phyloP scores from a whole-genome alignment of 2,113 vertebrate species.

The Gulo gulo region DNA sequence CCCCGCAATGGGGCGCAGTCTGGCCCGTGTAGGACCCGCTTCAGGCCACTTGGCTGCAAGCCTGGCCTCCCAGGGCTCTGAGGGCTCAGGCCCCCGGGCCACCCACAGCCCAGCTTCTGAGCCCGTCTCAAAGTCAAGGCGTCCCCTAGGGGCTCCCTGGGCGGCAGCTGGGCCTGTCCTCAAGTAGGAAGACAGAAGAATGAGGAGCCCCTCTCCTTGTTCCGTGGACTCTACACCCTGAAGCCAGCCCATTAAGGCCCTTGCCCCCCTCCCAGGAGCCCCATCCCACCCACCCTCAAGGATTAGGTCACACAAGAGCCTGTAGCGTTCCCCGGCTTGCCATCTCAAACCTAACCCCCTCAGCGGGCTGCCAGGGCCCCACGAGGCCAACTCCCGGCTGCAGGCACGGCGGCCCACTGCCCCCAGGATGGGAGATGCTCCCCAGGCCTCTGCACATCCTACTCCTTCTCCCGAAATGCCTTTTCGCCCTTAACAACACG shows the following conservation, averaged over 20 bases:
- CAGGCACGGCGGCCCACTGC: fast-evolving
- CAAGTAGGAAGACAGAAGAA: background rate
- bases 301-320: background rate
- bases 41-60: background rate
- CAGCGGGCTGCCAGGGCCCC: background rate
- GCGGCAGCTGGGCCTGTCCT: background rate
- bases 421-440: no score
- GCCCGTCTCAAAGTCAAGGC: background rate
- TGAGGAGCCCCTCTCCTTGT: background rate
- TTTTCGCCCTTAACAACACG: background rate
- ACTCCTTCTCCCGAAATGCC: background rate
- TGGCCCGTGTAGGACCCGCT: fast-evolving
- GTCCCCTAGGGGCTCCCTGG: background rate
- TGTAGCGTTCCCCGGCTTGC: background rate
- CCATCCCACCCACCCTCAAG: background rate
- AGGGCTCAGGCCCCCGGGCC: background rate
- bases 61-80: background rate
- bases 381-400: background rate
- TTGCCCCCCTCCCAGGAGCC: background rate
- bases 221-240: background rate
- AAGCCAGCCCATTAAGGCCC: background rate
- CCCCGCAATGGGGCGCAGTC: background rate
- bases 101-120: background rate
- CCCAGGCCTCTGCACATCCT: background rate
- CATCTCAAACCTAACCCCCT: background rate